Evolutionary conservation across 23 tunicate genomes (phyloP), one percentile per base, ranked within the genome.

Genomic region (Ciona savignyi): DNA sequence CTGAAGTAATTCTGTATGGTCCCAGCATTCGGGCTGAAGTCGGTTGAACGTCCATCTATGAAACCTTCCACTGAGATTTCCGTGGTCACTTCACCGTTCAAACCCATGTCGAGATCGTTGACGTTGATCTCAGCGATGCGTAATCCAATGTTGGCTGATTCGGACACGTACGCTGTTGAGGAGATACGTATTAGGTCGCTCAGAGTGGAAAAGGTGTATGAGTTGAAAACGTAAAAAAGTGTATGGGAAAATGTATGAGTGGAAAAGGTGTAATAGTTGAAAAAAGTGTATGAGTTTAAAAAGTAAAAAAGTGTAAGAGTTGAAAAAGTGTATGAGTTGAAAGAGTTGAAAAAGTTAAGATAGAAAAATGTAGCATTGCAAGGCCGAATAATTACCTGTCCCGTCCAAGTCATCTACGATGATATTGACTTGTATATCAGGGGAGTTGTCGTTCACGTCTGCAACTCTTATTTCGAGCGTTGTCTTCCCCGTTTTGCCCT

Each of bases 361-460:
- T n/a, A n/a, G n/a, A n/a, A n/a, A n/a, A n/a, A n/a, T n/a, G n/a
- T n/a, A n/a, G n/a, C n/a, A n/a, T n/a, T n/a, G n/a, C n/a, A n/a
- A 63, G 26, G 22, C 70, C 25, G 25, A 34, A 19, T 23, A 25
- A 64, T 22, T 74, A 88, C 96, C 96, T 51, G 84, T 69, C 25
- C 66, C 64, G 20, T 32, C 77, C 0, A 68, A 33, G 0, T 78
- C 32, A 25, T 73, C 67, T 25, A 77, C 73, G 32, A 82, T 88
- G 63, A 88, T 60, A 30, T 60, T 56, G 32, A 82, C 63, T 3
- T 88, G 75, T 30, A 88, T 82, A 0, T 32, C 23, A 0, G 96
- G 96, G 24, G 80, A 64, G 51, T 88, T 88, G 60, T 88, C 96
- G 72, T 88, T 88, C 25, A 82, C 80, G 68, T 88, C 96, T 19